Evolutionary conservation across 2,113 vertebrate genomes (phyloP), one percentile per base, ranked within the genome.

Genomic region (Phylloscopus trochiloides): DNA sequence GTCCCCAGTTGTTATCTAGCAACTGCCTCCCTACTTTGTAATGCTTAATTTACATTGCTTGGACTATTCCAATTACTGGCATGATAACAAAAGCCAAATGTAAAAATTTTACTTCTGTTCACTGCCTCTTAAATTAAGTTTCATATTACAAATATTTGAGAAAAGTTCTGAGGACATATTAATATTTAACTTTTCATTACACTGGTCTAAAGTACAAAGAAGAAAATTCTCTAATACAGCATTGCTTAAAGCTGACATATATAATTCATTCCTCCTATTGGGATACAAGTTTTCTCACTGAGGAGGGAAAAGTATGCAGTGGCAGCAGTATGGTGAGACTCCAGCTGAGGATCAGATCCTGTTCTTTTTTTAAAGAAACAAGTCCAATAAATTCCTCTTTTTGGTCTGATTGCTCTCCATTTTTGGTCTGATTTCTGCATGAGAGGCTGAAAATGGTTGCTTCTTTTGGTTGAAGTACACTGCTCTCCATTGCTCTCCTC

Each of bases 151-250:
- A 97, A 95, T 92, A 96, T 83, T 94, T 93, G 63, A 95, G 38
- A 88, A 51, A 73, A 90, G 47, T 74, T 95, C 86, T 70, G 80
- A 90, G 47, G 68, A 84, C 50, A 91, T 59, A 88, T 92, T 94
- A 97, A 91, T 94, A 88, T 91, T 97, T 95, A 96, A 96, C 63
- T 96, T 96, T 94, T 92, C 86, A 90, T 95, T 95, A 95, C 24
- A 65, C 13, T 78, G 50, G 36, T 75, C 73, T 88, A 84, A 88
- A 92, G 50, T 63, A 93, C 65, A 90, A 89, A 82, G 85, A 71
- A 71, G 17, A 78, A 79, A 96, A 92, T 51, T 86, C 75, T 61
- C 26, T 75, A 57, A 94, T 66, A 93, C 43, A 83, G 65, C 25
- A 58, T 43, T 81, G 75, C 63, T 95, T 86, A 73, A 90, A 95